Evolutionary conservation across 2,797 vertebrate genomes (phyloP), one percentile per base, ranked within the genome.

Genomic region (Arremon brunneinucha): DNA sequence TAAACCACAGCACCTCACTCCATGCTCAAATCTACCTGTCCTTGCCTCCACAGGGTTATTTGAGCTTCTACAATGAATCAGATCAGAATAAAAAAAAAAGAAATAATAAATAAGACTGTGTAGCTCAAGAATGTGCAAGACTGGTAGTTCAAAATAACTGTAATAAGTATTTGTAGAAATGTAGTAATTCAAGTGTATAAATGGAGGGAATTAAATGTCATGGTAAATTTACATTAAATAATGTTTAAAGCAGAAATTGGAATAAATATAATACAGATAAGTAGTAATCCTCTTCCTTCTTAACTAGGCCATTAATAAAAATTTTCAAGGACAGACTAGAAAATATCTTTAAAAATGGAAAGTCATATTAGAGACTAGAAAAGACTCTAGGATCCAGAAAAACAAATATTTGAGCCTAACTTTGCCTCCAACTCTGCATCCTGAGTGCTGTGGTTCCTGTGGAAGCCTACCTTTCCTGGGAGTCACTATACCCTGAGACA

Each of bases 211-310:
- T 93, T 78, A 95, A 94, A 95, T 76, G 55, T 19, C 35, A 71
- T 19, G 43, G 92, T 65, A 96, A 92, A 89, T 96, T 95, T 89
- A 83, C 87, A 81, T 87, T 90, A 89, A 96, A 80, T 85, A 96
- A 93, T 79, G 55, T 63, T 94, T 93, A 90, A 94, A 76, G 79
- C n/a, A 92, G 77, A 83, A 91, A 91, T 52, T 62, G 47, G 87
- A 89, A 87, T 86, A 94, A 93, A 96, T 96, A 77, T 68, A 83
- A 92, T 71, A 83, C 11, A 93, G 82, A 83, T 86, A 90, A 95
- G 76, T 57, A 88, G 20, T 88, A 94, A 93, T 89, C 69, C 46
- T 85, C 64, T 94, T 82, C 15, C 26, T 71, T 53, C 53, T 91
- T 81, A 95, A 75, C 79, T 64, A 88, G 72, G 47, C 44, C 57